phyloP scores from a whole-genome alignment of 2,888 invertebrate species.

The Ceriagrion tenellum region DNA sequence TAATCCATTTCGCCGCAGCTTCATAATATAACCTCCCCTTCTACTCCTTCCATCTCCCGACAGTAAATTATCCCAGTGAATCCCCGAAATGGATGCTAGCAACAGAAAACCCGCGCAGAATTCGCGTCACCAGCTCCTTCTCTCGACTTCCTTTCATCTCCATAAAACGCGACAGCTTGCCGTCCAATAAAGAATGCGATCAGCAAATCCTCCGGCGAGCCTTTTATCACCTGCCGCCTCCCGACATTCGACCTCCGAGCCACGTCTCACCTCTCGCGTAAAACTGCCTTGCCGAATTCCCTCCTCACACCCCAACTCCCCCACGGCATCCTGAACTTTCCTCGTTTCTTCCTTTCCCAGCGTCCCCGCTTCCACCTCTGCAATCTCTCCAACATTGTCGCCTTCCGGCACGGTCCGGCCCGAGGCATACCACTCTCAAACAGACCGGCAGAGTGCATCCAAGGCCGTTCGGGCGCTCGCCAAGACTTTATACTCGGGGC shows the following conservation, averaged over 20 bases:
- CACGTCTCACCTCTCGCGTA: constrained; percentile 8
- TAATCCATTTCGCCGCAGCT: too few relatives aligned
- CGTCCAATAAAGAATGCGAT: constrained; percentile 9
- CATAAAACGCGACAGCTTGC: constrained; percentile 20
- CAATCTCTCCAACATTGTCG: constrained; percentile 13
- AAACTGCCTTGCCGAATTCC: neutral
- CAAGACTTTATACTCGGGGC: neutral
- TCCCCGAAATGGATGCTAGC: neutral
- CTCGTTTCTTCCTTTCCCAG: neutral
- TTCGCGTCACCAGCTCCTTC: neutral
- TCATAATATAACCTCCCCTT: too few relatives aligned
- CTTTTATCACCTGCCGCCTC: neutral
- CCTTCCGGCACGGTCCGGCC: neutral
- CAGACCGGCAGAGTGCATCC: neutral
- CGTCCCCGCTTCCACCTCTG: neutral
- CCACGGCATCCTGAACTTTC: neutral
- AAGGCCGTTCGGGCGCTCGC: neutral
- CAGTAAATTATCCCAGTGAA: neutral
- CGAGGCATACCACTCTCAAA: neutral
- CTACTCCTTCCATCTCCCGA: neutral
- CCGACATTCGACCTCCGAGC: neutral
- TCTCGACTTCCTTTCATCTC: constrained; percentile 13
- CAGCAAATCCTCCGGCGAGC: neutral
- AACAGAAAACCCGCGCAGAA: neutral
- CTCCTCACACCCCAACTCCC: too few relatives aligned